Evolutionary conservation across 1,140 invertebrate species (phyloP).

Genomic region (Lysiphlebus fabarum): DNA sequence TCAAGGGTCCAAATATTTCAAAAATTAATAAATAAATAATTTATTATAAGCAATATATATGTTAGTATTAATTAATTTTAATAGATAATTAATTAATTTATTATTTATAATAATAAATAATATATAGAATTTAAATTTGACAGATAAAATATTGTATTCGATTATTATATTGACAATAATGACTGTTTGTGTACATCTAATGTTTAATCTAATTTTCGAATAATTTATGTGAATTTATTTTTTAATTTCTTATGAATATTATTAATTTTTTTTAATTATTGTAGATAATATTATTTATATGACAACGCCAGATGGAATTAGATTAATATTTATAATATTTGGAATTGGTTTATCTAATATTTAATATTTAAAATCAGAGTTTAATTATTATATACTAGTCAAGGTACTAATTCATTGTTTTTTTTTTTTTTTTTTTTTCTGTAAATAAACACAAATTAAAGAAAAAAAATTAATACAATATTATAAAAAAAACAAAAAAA

Average conservation of each 20-base stretch:
- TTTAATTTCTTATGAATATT: constrained; percentile 10
- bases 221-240: constrained; percentile 21
- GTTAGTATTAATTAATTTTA: background rate
- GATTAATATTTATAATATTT: background rate
- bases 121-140: too few relatives aligned
- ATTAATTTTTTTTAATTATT: constrained; percentile 4
- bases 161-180: constrained; percentile 45
- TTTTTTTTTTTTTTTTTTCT: constrained; percentile 7
- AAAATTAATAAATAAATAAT: constrained; percentile 31
- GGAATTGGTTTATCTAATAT: too few relatives aligned
- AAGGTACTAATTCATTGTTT: constrained; percentile 11
- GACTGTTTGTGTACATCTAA: constrained; percentile 43
- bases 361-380: background rate
- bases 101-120: background rate
- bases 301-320: constrained; percentile 17
- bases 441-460: constrained; percentile 14
- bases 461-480: background rate
- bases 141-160: constrained; percentile 1
- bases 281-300: background rate
- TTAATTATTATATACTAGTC: background rate
- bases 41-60: constrained; percentile 35
- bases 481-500: background rate
- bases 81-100: constrained; percentile 11
- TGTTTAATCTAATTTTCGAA: constrained; percentile 33
- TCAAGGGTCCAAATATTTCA: constrained; percentile 47